phyloP scores from a whole-genome alignment of 2,113 vertebrate species.

The Scalopus aquaticus region DNA sequence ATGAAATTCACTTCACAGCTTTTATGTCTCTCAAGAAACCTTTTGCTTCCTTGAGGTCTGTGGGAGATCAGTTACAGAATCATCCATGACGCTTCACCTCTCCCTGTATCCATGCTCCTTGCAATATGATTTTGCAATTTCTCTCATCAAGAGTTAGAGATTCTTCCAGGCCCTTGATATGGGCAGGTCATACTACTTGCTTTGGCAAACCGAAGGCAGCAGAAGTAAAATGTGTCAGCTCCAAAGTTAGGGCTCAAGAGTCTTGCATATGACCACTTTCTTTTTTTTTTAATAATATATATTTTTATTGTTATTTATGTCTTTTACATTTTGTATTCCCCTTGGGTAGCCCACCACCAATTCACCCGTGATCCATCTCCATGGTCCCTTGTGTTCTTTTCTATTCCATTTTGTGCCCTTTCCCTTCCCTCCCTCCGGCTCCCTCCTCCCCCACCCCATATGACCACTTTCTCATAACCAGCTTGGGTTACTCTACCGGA shows the following conservation, averaged over 20 bases:
- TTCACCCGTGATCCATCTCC: too few species aligned
- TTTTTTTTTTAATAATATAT: too few species aligned
- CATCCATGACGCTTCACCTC: background rate
- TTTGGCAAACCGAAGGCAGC: background rate
- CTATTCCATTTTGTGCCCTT: too few species aligned
- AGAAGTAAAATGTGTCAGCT: background rate
- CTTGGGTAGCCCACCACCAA: too few species aligned
- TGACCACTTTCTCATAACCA: background rate
- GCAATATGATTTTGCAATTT: background rate
- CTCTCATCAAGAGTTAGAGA: background rate
- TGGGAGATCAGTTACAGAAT: background rate
- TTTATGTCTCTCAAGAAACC: background rate
- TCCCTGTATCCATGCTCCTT: background rate
- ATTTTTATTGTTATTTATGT: too few species aligned
- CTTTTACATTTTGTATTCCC: too few species aligned
- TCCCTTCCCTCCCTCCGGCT: too few species aligned
- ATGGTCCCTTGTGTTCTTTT: too few species aligned
- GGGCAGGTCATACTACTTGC: background rate
- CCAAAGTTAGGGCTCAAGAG: background rate
- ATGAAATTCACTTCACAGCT: background rate
- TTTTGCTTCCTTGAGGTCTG: slow-evolving; percentile 16
- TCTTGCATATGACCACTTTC: background rate
- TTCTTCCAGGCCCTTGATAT: background rate
- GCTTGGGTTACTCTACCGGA: background rate
- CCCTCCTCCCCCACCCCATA: too few species aligned